A percentile compares a stretch with the other conserved stretches of the same genome.
phyloP scores from a whole-genome alignment of 2,113 vertebrate genomes.

The Charadrius vociferus region DNA sequence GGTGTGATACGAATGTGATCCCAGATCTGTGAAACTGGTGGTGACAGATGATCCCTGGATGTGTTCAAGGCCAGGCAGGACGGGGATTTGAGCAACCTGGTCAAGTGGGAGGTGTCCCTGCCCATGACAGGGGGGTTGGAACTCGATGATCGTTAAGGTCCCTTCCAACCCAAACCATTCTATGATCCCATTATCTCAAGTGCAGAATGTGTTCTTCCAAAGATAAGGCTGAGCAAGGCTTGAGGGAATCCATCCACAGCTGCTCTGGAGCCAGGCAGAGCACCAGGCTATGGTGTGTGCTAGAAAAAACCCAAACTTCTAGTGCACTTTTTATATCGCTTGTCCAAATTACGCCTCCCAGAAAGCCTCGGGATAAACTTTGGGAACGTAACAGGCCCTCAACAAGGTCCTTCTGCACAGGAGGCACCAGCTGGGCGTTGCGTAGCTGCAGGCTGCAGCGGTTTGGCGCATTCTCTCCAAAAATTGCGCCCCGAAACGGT shows the following conservation, averaged over 20 bases:
- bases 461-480: not conserved
- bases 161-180: too few relatives aligned
- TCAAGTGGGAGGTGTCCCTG: too few relatives aligned
- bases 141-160: too few relatives aligned
- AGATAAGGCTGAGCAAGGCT: not conserved
- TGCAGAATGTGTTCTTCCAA: accelerated
- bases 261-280: accelerated
- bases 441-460: accelerated
- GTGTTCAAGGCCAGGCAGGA: too few relatives aligned
- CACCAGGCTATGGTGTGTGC: accelerated
- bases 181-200: not conserved
- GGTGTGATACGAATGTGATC: not conserved
- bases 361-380: not conserved
- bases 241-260: not conserved
- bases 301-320: not conserved
- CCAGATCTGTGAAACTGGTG: not conserved
- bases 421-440: not conserved
- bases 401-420: not conserved
- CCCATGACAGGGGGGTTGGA: too few relatives aligned
- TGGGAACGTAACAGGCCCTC: not conserved
- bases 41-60: not conserved
- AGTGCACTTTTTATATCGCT: accelerated
- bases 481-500: not conserved
- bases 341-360: not conserved
- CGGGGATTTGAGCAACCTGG: too few relatives aligned